Evolutionary conservation across 2,113 vertebrate genomes (phyloP).

Genomic region (Geococcyx californianus): DNA sequence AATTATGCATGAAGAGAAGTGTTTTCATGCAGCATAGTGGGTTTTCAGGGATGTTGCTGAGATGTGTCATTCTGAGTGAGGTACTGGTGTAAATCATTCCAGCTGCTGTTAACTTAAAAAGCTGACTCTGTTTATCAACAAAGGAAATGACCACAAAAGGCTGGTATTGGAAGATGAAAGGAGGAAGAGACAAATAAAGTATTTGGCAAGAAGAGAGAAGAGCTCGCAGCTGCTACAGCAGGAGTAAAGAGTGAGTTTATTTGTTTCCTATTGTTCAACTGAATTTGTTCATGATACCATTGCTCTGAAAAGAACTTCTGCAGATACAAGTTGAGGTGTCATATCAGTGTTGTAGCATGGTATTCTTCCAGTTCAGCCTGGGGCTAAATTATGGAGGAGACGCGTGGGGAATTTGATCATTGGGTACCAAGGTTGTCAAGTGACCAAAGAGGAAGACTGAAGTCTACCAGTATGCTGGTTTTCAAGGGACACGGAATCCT

Average conservation of each 20-base stretch:
- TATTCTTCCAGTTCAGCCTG: not conserved
- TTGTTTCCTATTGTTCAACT: not conserved
- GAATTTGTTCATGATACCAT: not conserved
- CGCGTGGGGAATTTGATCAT: not conserved
- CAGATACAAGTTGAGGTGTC: not conserved
- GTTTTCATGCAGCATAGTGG: not conserved
- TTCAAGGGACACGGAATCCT: not conserved
- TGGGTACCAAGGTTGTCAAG: not conserved
- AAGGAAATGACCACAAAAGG: not conserved
- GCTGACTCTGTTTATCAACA: not conserved
- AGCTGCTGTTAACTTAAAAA: not conserved
- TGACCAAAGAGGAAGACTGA: not conserved
- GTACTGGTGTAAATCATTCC: not conserved
- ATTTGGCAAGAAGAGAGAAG: not conserved
- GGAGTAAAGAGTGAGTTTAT: not conserved
- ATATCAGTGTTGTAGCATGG: not conserved
- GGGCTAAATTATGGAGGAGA: not conserved
- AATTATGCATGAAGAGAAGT: not conserved
- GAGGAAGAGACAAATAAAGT: not conserved
- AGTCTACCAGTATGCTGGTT: not conserved
- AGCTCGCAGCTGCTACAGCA: not conserved
- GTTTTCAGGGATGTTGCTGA: not conserved
- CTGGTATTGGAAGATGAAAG: not conserved
- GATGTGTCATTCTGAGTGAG: not conserved
- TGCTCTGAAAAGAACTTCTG: not conserved